These are phyloP conservation scores for Chironex yamaguchii DNA, from an alignment of 30 jellyfish, hydroid and myxozoan species.

Conservation along the genomic window DNA sequence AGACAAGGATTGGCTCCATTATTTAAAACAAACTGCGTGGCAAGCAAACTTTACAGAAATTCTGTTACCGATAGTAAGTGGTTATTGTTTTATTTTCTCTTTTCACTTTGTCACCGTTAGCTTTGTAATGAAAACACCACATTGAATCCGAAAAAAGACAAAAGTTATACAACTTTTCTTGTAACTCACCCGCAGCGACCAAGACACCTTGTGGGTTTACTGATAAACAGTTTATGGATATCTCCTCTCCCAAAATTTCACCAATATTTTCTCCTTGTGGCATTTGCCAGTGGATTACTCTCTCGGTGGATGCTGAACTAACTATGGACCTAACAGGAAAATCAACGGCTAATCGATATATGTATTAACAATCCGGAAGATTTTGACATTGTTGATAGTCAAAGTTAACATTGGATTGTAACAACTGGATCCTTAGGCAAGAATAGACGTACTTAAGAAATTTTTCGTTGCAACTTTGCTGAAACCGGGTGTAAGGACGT, in stretches of 20 bases:
- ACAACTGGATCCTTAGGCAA: no score
- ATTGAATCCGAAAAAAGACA: neutral
- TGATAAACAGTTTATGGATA: conserved; percentile 90
- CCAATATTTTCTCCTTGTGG: conserved; percentile 87
- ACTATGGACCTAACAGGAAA: conserved; percentile 67
- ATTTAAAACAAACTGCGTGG: no score
- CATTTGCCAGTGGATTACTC: conserved; percentile 90
- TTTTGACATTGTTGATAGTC: no score
- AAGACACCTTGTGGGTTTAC: conserved; percentile 91
- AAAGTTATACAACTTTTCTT: neutral
- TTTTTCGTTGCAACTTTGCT: no score
- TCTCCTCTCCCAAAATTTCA: conserved; percentile 80
- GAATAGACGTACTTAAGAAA: no score
- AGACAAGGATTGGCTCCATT: no score
- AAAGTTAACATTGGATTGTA: no score
- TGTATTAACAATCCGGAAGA: no score
- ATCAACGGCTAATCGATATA: no score
- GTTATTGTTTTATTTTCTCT: neutral
- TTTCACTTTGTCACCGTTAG: neutral
- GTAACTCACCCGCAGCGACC: conserved; percentile 93
- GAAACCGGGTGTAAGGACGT: no score
- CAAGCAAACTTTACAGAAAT: no score
- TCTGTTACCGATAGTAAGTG: neutral
- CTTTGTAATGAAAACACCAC: no score
- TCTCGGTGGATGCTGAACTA: conserved; percentile 95